Percentiles rank a stretch among this genome's conserved stretches.
Conservation (phyloP, 2,888 invertebrate species). For the Scrobipalpa atriplicella region DNA sequence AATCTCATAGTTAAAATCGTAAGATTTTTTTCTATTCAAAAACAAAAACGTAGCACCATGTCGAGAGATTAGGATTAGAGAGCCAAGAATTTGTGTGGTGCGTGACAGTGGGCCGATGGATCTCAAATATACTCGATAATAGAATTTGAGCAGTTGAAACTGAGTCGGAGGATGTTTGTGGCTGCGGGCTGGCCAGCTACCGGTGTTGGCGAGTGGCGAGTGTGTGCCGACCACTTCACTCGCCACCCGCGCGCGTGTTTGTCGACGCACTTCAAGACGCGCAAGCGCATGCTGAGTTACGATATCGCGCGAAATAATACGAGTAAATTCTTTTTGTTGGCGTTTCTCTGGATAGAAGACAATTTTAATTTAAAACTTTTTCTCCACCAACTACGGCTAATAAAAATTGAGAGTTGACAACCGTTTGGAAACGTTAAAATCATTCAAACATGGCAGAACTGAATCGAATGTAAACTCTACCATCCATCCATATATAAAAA, state of each 20-base stretch:
- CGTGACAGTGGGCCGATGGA: slow-evolving; percentile 43
- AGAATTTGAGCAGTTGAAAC: slow-evolving; percentile 65
- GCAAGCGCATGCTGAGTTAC: not conserved
- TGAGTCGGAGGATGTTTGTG: slow-evolving; percentile 69
- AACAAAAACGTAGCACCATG: not conserved
- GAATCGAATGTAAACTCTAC: no score
- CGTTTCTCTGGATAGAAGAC: no score
- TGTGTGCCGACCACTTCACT: slow-evolving; percentile 74
- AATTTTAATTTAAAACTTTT: no score
- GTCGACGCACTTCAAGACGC: slow-evolving; percentile 31
- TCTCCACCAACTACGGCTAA: no score
- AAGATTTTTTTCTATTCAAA: no score
- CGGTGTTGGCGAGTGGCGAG: slow-evolving; percentile 62
- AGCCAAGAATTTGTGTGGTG: slow-evolving; percentile 25
- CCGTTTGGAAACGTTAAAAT: no score
- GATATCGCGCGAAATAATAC: slow-evolving; percentile 43
- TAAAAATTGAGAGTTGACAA: no score
- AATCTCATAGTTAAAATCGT: no score
- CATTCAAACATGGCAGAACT: no score
- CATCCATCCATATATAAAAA: no score
- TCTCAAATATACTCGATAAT: slow-evolving; percentile 42
- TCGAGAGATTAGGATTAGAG: slow-evolving; percentile 17
- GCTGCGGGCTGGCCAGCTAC: slow-evolving; percentile 52
- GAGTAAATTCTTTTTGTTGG: not conserved
- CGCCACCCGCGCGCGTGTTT: slow-evolving; percentile 62